Evolutionary conservation across 2,113 vertebrate genomes (phyloP).

Genomic region (Zapus hudsonius): DNA sequence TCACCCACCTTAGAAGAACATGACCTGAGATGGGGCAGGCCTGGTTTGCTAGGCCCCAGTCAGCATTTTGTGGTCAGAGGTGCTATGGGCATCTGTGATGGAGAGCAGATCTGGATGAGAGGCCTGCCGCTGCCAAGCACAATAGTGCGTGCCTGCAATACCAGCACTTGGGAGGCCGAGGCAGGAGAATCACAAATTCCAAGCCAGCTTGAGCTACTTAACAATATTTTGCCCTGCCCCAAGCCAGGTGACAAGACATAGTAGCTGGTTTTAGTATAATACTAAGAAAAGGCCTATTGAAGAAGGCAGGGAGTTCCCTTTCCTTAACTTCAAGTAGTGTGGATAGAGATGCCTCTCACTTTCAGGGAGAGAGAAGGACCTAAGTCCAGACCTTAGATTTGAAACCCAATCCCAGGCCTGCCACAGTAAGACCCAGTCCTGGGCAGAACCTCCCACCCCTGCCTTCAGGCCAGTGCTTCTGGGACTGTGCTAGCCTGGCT

Average conservation of each 20-base stretch:
- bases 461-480: not conserved
- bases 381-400: not conserved
- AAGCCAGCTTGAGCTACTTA: not conserved
- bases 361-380: not conserved
- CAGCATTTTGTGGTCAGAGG: not conserved
- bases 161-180: not conserved
- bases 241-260: not conserved
- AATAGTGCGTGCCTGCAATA: not conserved
- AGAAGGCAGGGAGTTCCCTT: not conserved
- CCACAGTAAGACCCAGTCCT: not conserved
- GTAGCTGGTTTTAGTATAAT: not conserved
- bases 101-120: not conserved
- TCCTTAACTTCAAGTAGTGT: no score
- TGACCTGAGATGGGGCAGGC: not conserved
- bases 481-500: not conserved
- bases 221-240: not conserved
- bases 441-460: not conserved
- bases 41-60: not conserved
- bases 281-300: not conserved
- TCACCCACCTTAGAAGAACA: not conserved
- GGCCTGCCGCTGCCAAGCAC: not conserved
- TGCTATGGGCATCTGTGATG: not conserved
- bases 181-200: not conserved
- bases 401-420: not conserved
- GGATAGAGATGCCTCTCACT: not conserved